phyloP scores from a whole-genome alignment of 2,888 invertebrate species.

The Phymatocera aterrima region DNA sequence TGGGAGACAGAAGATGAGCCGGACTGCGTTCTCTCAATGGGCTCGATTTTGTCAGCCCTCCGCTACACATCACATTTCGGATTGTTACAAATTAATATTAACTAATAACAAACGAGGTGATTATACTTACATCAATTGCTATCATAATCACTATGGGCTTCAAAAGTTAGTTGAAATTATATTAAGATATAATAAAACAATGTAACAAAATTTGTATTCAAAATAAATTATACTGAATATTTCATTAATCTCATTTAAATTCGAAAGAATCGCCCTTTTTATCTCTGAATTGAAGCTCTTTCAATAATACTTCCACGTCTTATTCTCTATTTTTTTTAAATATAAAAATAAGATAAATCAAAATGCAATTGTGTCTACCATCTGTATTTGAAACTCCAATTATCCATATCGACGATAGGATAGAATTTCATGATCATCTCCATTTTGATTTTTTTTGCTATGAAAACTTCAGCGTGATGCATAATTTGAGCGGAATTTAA shows the following conservation, averaged over 20 bases:
- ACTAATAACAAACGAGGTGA: slow-evolving; percentile 3
- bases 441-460: slow-evolving; percentile 3
- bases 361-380: too few relatives aligned
- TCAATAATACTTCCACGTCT: too few relatives aligned
- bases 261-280: too few relatives aligned
- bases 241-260: too few relatives aligned
- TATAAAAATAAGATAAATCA: slow-evolving; percentile 2
- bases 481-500: not conserved
- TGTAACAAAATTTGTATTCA: too few relatives aligned
- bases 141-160: too few relatives aligned
- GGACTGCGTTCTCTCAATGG: slow-evolving; percentile 71
- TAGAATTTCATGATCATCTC: slow-evolving; percentile 39
- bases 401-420: slow-evolving; percentile 38
- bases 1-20: slow-evolving; percentile 77
- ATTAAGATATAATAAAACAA: too few relatives aligned
- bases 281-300: too few relatives aligned
- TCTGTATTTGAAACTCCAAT: slow-evolving; percentile 48
- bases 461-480: not conserved
- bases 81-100: slow-evolving; percentile 53
- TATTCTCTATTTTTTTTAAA: too few relatives aligned
- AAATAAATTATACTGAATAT: too few relatives aligned
- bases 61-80: slow-evolving; percentile 68
- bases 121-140: not conserved
- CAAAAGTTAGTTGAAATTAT: slow-evolving; percentile 1
- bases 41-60: slow-evolving; percentile 69